Base-by-base conservation (phyloP, 2,797 vertebrate genomes). In the Heliangelus exortis region DNA sequence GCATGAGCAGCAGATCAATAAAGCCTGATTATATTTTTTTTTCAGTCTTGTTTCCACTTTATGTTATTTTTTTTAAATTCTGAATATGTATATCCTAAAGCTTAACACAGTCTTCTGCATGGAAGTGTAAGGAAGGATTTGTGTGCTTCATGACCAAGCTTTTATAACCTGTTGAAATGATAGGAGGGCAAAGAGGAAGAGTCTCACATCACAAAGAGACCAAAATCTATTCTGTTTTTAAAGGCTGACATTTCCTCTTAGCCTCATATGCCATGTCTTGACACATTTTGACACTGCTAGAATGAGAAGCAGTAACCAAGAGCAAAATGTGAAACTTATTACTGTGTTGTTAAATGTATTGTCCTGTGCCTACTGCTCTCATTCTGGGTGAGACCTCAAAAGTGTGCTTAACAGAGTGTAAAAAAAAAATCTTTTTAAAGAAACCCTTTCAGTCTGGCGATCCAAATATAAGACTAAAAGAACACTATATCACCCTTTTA, bases 271-370 rank as follows among this genome's bases (percentile, higher is more conserved):
- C 41, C 81, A 58, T 6, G 43, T 77, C 65, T 36, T 26, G 48
- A 63, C 94, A 57, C 74, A 90, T 87, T 93, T 67, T 69, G 57
- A 67, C 89, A 78, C 55, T 65, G 72, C 50, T 74, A 68, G 87
- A 83, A 85, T 54, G 29, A 93, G 74, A 74, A 51, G 26, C 36
- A 41, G 14, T 82, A 74, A 50, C 67, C 74, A 50, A 87, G 90
- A 77, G 77, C 45, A 74, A 82, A 95, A 80, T 65, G 65, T 89
- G 86, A 80, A 83, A 83, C 67, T 82, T 47, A 29, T 53, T 51
- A 84, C 34, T 53, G 9, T 54, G 43, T 10, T 69, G 36, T 90
- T 43, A 74, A 88, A 93, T 84, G 15, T 23, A 33, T 45, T 66
- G 22, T 74, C 85, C 26, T 80, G 16, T 80, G 57, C 39, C 73